Percentiles rank a stretch among this genome's conserved stretches.
Evolutionary conservation across 2,888 invertebrate genomes (phyloP).

Genomic region (Mythimna lalbum): DNA sequence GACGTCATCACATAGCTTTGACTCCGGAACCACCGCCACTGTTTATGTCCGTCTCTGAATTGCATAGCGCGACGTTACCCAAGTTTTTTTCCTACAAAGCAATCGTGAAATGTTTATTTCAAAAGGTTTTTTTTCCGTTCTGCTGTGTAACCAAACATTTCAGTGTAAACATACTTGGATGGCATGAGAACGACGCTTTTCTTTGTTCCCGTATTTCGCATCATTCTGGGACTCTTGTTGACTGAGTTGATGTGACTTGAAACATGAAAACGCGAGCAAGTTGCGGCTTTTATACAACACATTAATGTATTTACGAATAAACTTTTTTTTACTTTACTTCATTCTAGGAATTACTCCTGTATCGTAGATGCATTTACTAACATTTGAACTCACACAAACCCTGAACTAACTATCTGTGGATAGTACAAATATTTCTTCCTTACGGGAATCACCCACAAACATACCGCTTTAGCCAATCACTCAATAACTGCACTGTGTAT

Average conservation of each 20-base stretch:
- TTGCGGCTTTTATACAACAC: neutral
- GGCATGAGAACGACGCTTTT: constrained; percentile 28
- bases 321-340: too few species aligned
- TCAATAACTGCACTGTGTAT: too few species aligned
- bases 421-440: too few species aligned
- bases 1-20: constrained; percentile 61
- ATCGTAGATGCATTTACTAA: too few species aligned
- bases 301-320: neutral
- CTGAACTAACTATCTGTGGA: too few species aligned
- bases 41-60: constrained; percentile 59
- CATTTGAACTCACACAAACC: too few species aligned
- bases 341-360: too few species aligned
- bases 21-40: constrained; percentile 48
- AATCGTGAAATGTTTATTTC: constrained; percentile 58
- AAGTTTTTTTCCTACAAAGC: constrained; percentile 58
- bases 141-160: constrained; percentile 49
- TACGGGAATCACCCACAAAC: too few species aligned
- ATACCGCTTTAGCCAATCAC: too few species aligned
- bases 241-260: constrained; percentile 16
- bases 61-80: constrained; percentile 52
- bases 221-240: constrained; percentile 25
- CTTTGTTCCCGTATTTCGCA: constrained; percentile 41
- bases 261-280: neutral
- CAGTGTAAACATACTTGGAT: constrained; percentile 43
- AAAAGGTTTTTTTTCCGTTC: constrained; percentile 50